Evolutionary conservation across 2,113 vertebrate genomes (phyloP).

Genomic region (Chaetodon trifascialis): DNA sequence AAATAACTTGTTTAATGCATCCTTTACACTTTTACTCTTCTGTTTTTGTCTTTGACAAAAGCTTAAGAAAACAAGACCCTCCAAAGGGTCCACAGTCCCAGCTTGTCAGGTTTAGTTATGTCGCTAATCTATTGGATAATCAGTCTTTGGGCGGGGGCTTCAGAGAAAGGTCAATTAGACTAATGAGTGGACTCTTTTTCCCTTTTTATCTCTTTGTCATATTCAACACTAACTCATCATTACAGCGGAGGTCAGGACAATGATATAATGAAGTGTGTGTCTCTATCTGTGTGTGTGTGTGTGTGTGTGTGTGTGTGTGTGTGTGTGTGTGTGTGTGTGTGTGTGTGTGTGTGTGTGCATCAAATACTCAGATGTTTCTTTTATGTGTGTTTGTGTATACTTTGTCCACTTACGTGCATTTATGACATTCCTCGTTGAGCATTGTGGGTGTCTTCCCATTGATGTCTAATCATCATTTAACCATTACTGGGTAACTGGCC

Average conservation of each 20-base stretch:
- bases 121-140: slow-evolving; percentile 1
- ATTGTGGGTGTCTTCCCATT: slow-evolving; percentile 44
- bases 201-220: slow-evolving; percentile 33
- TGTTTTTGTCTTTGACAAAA: background rate
- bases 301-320: slow-evolving; percentile 28
- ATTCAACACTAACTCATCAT: slow-evolving; percentile 16
- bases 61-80: background rate
- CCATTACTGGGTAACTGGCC: slow-evolving; percentile 39
- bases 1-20: background rate
- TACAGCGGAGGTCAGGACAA: slow-evolving; percentile 15
- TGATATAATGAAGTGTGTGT: slow-evolving; percentile 26
- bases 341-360: slow-evolving; percentile 4
- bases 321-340: slow-evolving; percentile 20
- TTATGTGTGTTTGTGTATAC: slow-evolving; percentile 28
- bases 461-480: slow-evolving; percentile 64
- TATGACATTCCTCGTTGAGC: slow-evolving; percentile 30
- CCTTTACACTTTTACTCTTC: background rate
- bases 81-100: background rate
- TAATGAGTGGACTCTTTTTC: slow-evolving; percentile 18
- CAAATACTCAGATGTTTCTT: slow-evolving; percentile 13
- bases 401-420: slow-evolving; percentile 26
- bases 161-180: slow-evolving; percentile 16
- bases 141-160: background rate
- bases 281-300: slow-evolving; percentile 8
- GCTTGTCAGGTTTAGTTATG: background rate